Evolutionary conservation across 2,888 invertebrate species (phyloP), one percentile per base, ranked within the genome.

Genomic region (Euclidia mi): DNA sequence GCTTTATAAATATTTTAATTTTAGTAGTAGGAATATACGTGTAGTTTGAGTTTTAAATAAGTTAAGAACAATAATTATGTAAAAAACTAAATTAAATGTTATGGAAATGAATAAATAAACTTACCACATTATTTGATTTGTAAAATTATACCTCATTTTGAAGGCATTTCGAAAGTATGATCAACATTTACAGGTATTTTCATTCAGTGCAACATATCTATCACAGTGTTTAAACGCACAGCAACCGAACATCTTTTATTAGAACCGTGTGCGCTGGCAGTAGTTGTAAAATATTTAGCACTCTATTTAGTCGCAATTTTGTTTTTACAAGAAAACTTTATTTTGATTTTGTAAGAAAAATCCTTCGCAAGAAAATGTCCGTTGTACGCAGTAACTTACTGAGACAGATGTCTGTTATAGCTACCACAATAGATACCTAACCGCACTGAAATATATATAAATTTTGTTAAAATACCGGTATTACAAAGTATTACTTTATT

Each of bases 391-490:
- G 12, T 43, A 25, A 25, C 20, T 34, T 37, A 31, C 50, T 12
- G 49, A 29, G 43, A 50, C 43, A 50, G 28, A 49, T 49, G 42
- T 49, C 41, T 6, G 25, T 29, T 34, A 42, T 42, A 42, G 12
- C 35, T 12, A 35, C 29, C 11, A 34, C 28, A 14, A 41, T 34
- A 25, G 34, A 34, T 49, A 49, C 34, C 12, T 49, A 25, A 41
- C 17, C 34, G 12, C 18, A 10, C 17, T 28, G 4, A 15, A 28
- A 29, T 18, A 18, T 10, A 32, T 20, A 48, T 25, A 4, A 48
- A 14, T 32, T 29, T 15, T 15, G 18, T 41, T 38, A 15, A 2
- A 17, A 14, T 34, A 34, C 7, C 14, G 1, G 12, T 2, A 7
- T 6, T 34, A 6, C 2, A 14, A 34, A 25, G 7, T 25, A 6